Percentiles rank a stretch among this genome's conserved stretches.
These are phyloP conservation scores for Halocaridina rubra DNA, from an alignment of 2,888 invertebrate species.

Conservation along the genomic window DNA sequence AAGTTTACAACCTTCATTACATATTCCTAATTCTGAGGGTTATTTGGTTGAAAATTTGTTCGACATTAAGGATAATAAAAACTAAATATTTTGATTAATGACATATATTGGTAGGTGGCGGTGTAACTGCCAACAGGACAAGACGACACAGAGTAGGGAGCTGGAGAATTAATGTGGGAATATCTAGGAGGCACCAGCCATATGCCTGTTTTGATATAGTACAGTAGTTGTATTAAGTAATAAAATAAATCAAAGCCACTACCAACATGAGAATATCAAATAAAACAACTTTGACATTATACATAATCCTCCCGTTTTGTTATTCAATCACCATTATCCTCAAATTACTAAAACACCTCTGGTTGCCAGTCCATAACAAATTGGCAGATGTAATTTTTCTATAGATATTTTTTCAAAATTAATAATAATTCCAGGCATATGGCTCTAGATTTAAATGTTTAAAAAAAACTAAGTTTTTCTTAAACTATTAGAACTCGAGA, in stretches of 20 bases:
- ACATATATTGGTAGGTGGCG: constrained; percentile 46
- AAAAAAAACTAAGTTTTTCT: no score
- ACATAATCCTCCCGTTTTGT: no score
- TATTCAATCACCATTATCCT: no score
- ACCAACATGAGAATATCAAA: no score
- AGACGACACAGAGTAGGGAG: constrained; percentile 57
- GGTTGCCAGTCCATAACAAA: no score
- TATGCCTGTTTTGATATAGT: constrained; percentile 59
- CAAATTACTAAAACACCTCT: no score
- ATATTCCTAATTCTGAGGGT: no score
- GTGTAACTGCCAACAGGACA: constrained; percentile 54
- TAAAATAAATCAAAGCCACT: neutral
- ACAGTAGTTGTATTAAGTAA: no score
- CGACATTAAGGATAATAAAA: neutral
- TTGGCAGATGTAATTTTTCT: no score
- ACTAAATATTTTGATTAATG: constrained; percentile 31
- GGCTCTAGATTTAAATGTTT: constrained; percentile 15
- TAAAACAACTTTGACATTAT: no score
- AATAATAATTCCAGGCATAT: constrained; percentile 45
- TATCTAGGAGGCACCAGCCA: constrained; percentile 59
- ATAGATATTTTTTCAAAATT: no score
- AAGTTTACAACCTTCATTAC: no score
- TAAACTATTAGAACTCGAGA: constrained; percentile 22
- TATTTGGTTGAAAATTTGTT: neutral
- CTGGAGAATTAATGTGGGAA: constrained; percentile 55